Conservation (phyloP, 2,113 vertebrate species). For the Otolemur garnettii region DNA sequence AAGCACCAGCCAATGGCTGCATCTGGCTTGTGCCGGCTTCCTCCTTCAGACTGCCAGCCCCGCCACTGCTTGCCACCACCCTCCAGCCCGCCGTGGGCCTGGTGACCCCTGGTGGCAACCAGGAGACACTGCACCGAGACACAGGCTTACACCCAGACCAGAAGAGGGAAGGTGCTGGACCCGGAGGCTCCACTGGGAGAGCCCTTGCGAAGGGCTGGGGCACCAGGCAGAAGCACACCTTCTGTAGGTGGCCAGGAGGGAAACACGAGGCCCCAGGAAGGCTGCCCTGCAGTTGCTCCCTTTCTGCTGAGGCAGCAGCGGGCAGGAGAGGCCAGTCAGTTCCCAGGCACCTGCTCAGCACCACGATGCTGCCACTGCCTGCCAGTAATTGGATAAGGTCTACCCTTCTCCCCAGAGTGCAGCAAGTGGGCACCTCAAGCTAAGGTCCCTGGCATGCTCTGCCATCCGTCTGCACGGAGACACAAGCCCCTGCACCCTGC, state of each 20-base stretch:
- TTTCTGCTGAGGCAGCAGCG: background rate
- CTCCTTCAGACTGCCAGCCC: background rate
- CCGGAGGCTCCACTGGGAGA: background rate
- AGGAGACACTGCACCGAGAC: background rate
- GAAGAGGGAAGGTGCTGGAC: no score
- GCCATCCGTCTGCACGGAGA: no score
- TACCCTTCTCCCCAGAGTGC: background rate
- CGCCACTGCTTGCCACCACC: background rate
- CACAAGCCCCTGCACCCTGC: background rate
- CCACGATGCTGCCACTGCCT: accelerated
- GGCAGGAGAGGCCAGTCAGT: background rate
- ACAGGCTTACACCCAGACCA: accelerated
- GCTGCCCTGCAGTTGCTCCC: background rate
- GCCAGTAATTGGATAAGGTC: background rate
- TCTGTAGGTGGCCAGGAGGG: background rate
- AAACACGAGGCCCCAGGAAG: background rate
- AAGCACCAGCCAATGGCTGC: background rate
- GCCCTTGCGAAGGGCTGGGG: accelerated
- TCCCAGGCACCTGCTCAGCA: background rate
- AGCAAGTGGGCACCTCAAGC: background rate
- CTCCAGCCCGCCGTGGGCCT: slow-evolving; percentile 19
- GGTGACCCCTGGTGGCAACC: slow-evolving; percentile 69
- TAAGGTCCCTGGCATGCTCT: no score
- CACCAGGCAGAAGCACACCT: background rate
- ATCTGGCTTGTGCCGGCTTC: accelerated